phyloP scores from a whole-genome alignment of 2,113 vertebrate species.

The Eptesicus fuscus region DNA sequence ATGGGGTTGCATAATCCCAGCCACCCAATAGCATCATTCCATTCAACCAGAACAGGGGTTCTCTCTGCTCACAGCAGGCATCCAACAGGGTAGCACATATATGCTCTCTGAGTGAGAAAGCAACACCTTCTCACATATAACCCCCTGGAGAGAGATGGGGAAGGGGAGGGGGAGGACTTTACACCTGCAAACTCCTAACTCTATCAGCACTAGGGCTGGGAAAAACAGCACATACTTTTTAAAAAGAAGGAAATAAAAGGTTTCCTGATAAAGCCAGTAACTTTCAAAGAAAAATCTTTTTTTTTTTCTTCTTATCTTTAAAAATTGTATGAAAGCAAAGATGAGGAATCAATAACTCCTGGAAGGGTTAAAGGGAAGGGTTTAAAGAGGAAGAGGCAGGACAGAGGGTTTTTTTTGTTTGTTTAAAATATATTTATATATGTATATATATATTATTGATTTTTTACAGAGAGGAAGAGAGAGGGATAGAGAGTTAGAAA shows the following conservation, averaged over 20 bases:
- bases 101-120: slow-evolving; percentile 77
- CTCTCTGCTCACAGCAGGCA: slow-evolving; percentile 74
- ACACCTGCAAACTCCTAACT: slow-evolving; percentile 78
- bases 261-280: slow-evolving; percentile 59
- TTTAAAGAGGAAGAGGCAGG: no score
- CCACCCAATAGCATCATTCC: slow-evolving; percentile 59
- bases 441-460: no score
- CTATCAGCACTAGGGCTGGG: slow-evolving; percentile 70
- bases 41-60: slow-evolving; percentile 66
- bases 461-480: no score
- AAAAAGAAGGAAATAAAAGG: not conserved
- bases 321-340: no score
- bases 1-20: slow-evolving; percentile 46
- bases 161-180: slow-evolving; percentile 69
- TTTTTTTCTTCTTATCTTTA: no score
- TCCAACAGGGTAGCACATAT: slow-evolving; percentile 76
- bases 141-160: slow-evolving; percentile 75
- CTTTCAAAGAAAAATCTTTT: slow-evolving; percentile 53
- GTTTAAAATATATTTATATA: no score
- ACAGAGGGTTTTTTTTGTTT: no score
- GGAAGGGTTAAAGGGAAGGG: no score
- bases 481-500: no score
- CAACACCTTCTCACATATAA: slow-evolving; percentile 81
- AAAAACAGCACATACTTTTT: slow-evolving; percentile 71
- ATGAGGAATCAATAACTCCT: no score